These are phyloP conservation scores for Oncorhynchus kisutch DNA, from an alignment of 2,113 vertebrate genomes.

Conservation along the genomic window DNA sequence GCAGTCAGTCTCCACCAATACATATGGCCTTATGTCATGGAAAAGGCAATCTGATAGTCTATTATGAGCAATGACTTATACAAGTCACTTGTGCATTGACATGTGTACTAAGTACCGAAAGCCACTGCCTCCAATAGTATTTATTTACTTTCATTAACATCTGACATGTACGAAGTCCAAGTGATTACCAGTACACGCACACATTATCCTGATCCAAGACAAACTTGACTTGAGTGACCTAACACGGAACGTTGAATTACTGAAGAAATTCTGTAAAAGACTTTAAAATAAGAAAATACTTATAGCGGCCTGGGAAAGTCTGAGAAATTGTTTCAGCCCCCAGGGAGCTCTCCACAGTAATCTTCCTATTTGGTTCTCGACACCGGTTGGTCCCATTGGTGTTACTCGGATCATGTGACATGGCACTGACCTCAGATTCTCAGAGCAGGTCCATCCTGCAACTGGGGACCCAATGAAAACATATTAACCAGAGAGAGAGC, in stretches of 20 bases:
- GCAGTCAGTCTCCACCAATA: too few species aligned
- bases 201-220: not conserved
- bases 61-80: too few species aligned
- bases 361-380: not conserved
- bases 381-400: constrained; percentile 24
- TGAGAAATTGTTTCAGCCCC: constrained; percentile 33
- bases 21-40: too few species aligned
- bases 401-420: constrained; percentile 28
- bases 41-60: too few species aligned
- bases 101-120: too few species aligned
- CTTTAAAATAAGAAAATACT: not conserved
- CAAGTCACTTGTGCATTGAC: too few species aligned
- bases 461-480: not conserved
- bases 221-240: not conserved
- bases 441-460: not conserved
- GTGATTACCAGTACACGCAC: too few species aligned
- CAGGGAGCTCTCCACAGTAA: constrained; percentile 14
- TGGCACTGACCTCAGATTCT: constrained; percentile 10
- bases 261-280: not conserved
- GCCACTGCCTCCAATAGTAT: too few species aligned
- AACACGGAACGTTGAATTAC: not conserved
- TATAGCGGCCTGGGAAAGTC: constrained; percentile 54
- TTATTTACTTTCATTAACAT: too few species aligned
- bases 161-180: too few species aligned
- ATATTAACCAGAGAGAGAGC: not conserved